Evolutionary conservation across 2,797 vertebrate species (phyloP), one percentile per base, ranked within the genome.

Genomic region (Garrulus glandarius): DNA sequence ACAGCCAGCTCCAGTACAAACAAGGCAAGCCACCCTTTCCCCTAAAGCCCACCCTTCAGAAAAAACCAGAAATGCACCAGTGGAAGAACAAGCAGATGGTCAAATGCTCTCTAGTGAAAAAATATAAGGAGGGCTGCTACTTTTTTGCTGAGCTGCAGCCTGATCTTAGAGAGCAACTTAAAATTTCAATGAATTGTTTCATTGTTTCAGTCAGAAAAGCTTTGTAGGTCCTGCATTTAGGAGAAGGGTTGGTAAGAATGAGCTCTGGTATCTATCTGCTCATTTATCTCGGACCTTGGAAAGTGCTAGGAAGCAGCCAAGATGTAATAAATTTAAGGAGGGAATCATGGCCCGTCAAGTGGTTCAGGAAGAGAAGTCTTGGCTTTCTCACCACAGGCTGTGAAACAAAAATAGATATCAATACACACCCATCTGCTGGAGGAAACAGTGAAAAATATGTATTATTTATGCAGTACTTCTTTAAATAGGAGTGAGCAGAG

Each of bases 341-440:
- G 70, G 95, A 95, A 95, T 79, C 69, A 64, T 15, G 82, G 84
- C 78, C 60, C 78, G 91, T 85, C 69, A 50, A 95, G 87, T 65
- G 82, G 83, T 77, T 87, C 87, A 95, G 95, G 85, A 96, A 93
- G 52, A 88, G 83, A 67, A 53, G 80, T 74, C 94, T 88, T 85
- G 74, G 70, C 77, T 96, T 94, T 88, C 80, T 93, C 80, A 95
- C 74, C 69, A 82, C 30, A 43, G 59, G 59, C 87, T 90, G 80
- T 3, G 30, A 68, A 95, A 84, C 52, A 95, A 90, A 97, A 96
- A 87, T 70, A 95, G 92, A 21, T 88, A 81, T 60, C 5, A 29
- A 90, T 81, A 88, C 95, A 88, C 74, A 88, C 85, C 89, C 89
- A 70, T 86, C 87, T 95, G 55, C 74, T 82, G 83, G 85, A 91